Conservation (phyloP, 2,113 vertebrate species). For the Apeltes quadracus region DNA sequence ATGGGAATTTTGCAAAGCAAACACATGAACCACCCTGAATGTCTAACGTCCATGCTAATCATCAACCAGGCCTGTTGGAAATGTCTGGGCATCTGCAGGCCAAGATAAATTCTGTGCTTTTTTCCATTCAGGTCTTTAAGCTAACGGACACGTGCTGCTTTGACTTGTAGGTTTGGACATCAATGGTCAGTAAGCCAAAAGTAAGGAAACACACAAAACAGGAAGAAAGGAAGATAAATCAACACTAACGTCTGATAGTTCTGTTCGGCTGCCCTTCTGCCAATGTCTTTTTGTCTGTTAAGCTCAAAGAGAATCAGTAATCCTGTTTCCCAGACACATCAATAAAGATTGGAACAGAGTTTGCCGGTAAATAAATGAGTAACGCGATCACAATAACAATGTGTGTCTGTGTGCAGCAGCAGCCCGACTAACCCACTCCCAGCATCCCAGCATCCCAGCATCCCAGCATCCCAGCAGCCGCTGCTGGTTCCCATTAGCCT, state of each 20-base stretch:
- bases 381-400: conserved; percentile 42
- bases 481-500: conserved; percentile 61
- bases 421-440: conserved; percentile 40
- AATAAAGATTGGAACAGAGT: conserved; percentile 15
- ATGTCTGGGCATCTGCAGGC: conserved; percentile 34
- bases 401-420: conserved; percentile 31
- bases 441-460: too few species aligned
- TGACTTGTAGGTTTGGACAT: neutral
- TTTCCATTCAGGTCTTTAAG: neutral
- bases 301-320: neutral
- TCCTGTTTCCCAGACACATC: conserved; percentile 28
- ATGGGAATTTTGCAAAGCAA: conserved; percentile 30
- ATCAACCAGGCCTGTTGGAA: conserved; percentile 26
- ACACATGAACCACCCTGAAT: conserved; percentile 38
- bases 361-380: conserved; percentile 42
- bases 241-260: neutral
- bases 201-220: neutral
- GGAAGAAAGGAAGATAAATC: neutral
- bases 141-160: neutral
- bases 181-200: neutral
- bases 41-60: conserved; percentile 25
- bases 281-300: conserved; percentile 21
- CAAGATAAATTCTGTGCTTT: conserved; percentile 9
- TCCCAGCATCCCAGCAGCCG: too few species aligned
- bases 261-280: neutral